phyloP scores from a whole-genome alignment of 2,113 vertebrate species.

The Orientallactaga bullata region DNA sequence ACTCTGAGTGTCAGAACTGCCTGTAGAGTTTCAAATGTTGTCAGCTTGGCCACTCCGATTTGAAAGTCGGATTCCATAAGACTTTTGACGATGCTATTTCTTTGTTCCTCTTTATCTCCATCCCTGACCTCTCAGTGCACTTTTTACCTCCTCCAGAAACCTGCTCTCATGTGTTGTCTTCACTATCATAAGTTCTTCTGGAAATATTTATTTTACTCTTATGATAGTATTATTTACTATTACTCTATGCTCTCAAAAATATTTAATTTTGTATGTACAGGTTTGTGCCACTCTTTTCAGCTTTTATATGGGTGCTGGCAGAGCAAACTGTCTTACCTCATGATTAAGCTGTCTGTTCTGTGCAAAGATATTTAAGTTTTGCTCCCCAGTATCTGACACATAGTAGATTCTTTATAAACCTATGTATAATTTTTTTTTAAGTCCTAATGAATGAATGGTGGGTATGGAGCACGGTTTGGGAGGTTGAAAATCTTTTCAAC shows the following conservation, averaged over 20 bases:
- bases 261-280: too few species aligned
- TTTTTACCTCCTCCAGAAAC: neutral
- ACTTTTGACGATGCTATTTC: fast-evolving
- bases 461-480: neutral
- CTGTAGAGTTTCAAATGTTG: neutral
- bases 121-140: neutral
- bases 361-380: neutral
- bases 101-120: neutral
- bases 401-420: neutral
- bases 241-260: neutral
- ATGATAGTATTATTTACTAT: neutral
- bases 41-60: fast-evolving
- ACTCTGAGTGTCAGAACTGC: neutral
- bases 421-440: too few species aligned
- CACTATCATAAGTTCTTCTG: neutral
- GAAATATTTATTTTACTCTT: neutral
- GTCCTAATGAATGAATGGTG: too few species aligned
- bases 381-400: neutral
- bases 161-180: neutral
- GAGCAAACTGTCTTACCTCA: too few species aligned
- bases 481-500: neutral
- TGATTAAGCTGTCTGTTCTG: too few species aligned
- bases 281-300: too few species aligned
- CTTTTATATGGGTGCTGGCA: too few species aligned
- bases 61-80: neutral